phyloP scores from a whole-genome alignment of 1,140 invertebrate genomes.

The Brachionus koreanus region DNA sequence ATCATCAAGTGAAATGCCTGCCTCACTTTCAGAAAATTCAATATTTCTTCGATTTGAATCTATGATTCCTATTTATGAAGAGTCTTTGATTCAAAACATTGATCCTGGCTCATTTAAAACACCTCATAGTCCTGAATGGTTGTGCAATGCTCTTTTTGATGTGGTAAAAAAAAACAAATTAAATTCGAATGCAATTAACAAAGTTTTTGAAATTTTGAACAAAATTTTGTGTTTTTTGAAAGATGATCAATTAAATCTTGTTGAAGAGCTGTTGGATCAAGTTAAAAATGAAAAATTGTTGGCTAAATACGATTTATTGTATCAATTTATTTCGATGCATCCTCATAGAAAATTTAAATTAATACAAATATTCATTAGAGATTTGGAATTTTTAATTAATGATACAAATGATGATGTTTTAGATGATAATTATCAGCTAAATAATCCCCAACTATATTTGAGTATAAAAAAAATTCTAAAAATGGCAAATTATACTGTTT shows the following conservation, averaged over 20 bases:
- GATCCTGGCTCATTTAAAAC: neutral
- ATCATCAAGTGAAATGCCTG: neutral
- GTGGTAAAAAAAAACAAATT: neutral
- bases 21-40: neutral
- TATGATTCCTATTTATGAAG: neutral
- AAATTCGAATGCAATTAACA: neutral
- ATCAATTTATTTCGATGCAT: neutral
- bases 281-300: neutral
- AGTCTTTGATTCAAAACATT: neutral
- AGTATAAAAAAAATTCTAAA: neutral
- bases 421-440: neutral
- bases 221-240: neutral
- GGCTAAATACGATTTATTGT: neutral
- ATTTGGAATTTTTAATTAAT: neutral
- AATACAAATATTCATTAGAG: neutral
- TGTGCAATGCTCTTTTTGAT: neutral
- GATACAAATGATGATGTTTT: neutral
- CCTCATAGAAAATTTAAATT: neutral
- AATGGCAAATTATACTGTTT: neutral
- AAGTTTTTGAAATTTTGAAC: neutral
- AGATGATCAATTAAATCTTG: neutral
- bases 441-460: neutral
- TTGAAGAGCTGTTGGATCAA: neutral
- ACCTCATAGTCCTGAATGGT: neutral
- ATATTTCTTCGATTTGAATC: neutral